Percentiles rank a stretch among this genome's conserved stretches.
These are phyloP conservation scores for Labeo rohita DNA, from an alignment of 2,113 vertebrate genomes.

Conservation along the genomic window DNA sequence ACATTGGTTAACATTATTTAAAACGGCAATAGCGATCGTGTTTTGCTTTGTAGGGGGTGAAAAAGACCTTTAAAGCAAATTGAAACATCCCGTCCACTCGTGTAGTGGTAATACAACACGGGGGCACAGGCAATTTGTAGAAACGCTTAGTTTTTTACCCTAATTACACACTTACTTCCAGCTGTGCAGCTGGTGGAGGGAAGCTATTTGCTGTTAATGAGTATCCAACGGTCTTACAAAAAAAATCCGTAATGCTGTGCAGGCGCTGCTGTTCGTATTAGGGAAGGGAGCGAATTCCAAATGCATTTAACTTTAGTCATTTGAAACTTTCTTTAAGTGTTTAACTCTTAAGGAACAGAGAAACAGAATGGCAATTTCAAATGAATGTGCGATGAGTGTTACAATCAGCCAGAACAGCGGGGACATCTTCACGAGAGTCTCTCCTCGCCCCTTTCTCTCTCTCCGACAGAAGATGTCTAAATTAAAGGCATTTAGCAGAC, in stretches of 20 bases:
- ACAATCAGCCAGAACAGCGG: slow-evolving; percentile 37
- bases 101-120: slow-evolving; percentile 43
- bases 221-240: slow-evolving; percentile 54
- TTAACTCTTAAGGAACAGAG: slow-evolving; percentile 10
- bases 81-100: slow-evolving; percentile 45
- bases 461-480: background rate
- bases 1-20: slow-evolving; percentile 15
- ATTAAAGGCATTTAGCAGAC: slow-evolving; percentile 20
- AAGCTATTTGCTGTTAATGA: slow-evolving; percentile 64
- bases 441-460: slow-evolving; percentile 17
- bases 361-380: slow-evolving; percentile 1
- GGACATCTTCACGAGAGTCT: slow-evolving; percentile 35
- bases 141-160: slow-evolving; percentile 54
- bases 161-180: slow-evolving; percentile 63
- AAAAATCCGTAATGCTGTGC: slow-evolving; percentile 50
- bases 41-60: slow-evolving; percentile 23
- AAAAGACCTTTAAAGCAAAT: slow-evolving; percentile 49
- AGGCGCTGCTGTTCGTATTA: slow-evolving; percentile 40
- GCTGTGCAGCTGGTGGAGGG: slow-evolving; percentile 57
- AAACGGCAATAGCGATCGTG: background rate
- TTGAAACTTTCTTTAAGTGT: slow-evolving; percentile 58
- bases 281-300: slow-evolving; percentile 48
- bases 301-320: slow-evolving; percentile 47
- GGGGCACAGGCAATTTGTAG: slow-evolving; percentile 57
- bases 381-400: slow-evolving; percentile 50